Evolutionary conservation across 2,888 invertebrate genomes (phyloP).

Genomic region (Heliothis peltigera): DNA sequence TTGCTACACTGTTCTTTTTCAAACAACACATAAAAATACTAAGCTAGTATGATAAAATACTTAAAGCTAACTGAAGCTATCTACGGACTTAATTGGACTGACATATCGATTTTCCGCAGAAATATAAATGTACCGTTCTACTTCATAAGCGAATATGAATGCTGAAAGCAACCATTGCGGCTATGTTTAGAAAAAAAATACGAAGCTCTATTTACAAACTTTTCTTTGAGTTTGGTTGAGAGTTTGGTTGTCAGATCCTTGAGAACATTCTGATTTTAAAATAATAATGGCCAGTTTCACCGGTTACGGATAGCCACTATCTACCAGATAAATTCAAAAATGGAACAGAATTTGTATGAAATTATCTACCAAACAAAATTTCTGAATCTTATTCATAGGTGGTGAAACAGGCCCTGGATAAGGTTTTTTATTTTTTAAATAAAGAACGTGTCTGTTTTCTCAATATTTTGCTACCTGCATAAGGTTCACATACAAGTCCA

Average conservation of each 20-base stretch:
- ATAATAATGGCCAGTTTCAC: no score
- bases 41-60: constrained; percentile 12
- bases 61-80: constrained; percentile 24
- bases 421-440: not conserved
- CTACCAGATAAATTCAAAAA: no score
- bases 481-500: no score
- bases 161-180: constrained; percentile 6
- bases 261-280: no score
- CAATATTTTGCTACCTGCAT: not conserved
- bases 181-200: not conserved
- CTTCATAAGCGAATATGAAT: constrained; percentile 19
- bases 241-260: no score
- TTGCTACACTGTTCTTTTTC: not conserved
- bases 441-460: not conserved
- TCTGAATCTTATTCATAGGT: no score
- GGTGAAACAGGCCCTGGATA: no score
- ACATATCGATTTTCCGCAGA: constrained; percentile 39
- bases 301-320: no score
- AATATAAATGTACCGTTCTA: constrained; percentile 34
- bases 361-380: no score
- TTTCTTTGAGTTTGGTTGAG: no score
- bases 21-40: constrained; percentile 8
- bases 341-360: no score
- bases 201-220: not conserved
- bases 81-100: constrained; percentile 36